phyloP scores from a whole-genome alignment of 2,113 vertebrate genomes.

The Phyllostomus discolor region DNA sequence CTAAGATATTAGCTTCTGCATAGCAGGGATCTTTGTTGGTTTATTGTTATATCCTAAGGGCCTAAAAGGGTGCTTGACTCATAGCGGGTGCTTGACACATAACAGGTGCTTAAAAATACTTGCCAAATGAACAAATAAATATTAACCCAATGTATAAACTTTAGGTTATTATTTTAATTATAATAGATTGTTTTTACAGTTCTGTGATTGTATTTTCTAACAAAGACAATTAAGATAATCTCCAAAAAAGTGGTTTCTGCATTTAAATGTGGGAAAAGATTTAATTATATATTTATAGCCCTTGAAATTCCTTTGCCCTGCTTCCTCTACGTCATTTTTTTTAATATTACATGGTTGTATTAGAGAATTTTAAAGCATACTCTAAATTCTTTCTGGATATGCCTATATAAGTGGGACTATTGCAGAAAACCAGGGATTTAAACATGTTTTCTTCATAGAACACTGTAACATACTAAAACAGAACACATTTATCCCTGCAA shows the following conservation, averaged over 20 bases:
- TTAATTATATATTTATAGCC: not conserved
- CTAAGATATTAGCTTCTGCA: constrained; percentile 14
- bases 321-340: not conserved
- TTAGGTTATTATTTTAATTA: not conserved
- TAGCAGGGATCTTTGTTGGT: not conserved
- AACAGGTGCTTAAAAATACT: not conserved
- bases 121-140: not conserved
- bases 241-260: not conserved
- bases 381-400: constrained; percentile 18
- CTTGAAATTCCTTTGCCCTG: not conserved
- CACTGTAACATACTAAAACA: not conserved
- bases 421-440: constrained; percentile 13
- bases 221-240: not conserved
- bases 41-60: not conserved
- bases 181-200: not conserved
- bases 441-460: not conserved
- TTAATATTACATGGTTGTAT: not conserved
- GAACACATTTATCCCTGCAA: not conserved
- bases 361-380: not conserved
- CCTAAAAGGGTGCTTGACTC: not conserved
- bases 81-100: not conserved
- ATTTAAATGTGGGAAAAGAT: not conserved
- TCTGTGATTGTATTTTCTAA: constrained; percentile 30
- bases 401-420: not conserved
- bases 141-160: not conserved